Percentiles rank a stretch among this genome's conserved stretches.
These are phyloP conservation scores for Zaprionus kolodkinae DNA, from an alignment of 1,140 invertebrate genomes.

Conservation along the genomic window DNA sequence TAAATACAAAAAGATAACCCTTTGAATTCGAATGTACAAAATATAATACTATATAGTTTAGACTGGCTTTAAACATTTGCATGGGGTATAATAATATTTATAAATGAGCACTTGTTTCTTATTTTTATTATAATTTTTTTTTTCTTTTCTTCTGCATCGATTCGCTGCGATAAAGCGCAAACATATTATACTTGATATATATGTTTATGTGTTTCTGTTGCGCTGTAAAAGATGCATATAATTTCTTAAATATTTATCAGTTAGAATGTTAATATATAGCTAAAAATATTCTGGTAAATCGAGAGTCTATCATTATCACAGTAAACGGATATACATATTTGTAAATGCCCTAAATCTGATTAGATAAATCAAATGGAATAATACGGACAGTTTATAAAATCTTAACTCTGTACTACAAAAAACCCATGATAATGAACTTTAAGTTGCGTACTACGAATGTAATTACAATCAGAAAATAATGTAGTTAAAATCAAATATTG, in stretches of 20 bases:
- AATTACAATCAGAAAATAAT: too few species aligned
- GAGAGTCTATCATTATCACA: constrained; percentile 13
- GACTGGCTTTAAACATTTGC: constrained; percentile 14
- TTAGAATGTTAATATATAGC: not conserved
- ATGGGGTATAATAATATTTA: constrained; percentile 20
- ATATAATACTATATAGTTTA: constrained; percentile 18
- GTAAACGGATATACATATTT: not conserved
- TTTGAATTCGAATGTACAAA: constrained; percentile 53
- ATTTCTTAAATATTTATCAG: not conserved
- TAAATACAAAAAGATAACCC: not conserved
- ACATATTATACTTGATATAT: constrained; percentile 25
- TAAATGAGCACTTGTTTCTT: not conserved
- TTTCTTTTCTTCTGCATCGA: constrained; percentile 3
- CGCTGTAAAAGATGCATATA: constrained; percentile 36
- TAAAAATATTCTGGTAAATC: not conserved
- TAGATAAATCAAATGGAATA: not conserved
- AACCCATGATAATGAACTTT: not conserved
- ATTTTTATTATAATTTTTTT: not conserved
- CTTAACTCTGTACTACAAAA: not conserved
- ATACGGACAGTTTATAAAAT: not conserved
- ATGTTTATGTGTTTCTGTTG: constrained; percentile 22
- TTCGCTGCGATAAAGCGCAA: not conserved
- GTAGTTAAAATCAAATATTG: not conserved
- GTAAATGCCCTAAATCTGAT: not conserved
- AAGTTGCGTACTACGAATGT: not conserved